Evolutionary conservation across 53 echinoderm and acorn worm species (phyloP).

Genomic region (Holothuria scabra): DNA sequence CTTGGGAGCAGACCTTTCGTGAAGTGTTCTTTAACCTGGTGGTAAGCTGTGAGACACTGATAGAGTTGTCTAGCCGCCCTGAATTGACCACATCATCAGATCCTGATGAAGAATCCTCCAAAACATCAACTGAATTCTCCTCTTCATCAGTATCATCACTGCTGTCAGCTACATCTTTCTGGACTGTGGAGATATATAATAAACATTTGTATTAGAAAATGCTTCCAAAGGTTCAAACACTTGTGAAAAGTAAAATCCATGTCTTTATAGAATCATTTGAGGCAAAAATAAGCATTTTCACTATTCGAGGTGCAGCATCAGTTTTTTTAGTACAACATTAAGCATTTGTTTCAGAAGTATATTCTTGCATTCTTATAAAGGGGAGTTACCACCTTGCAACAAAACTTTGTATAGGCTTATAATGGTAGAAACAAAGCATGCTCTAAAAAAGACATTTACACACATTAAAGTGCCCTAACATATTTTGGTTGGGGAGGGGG

Average conservation of each 20-base stretch:
- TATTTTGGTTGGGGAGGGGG: too few species aligned
- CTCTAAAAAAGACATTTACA: too few species aligned
- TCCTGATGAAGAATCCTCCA: slow-evolving; percentile 81
- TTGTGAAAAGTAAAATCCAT: too few species aligned
- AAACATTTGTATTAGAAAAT: neutral
- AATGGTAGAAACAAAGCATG: too few species aligned
- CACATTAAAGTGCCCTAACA: too few species aligned
- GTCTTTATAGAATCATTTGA: neutral
- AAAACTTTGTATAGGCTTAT: too few species aligned
- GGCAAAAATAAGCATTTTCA: neutral
- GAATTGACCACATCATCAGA: slow-evolving; percentile 74
- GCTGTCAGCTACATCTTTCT: slow-evolving; percentile 38
- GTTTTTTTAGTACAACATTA: too few species aligned
- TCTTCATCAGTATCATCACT: slow-evolving; percentile 60
- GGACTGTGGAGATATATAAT: slow-evolving; percentile 59
- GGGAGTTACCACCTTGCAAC: too few species aligned
- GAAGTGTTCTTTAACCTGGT: slow-evolving; percentile 89
- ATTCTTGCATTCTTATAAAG: too few species aligned
- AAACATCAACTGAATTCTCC: slow-evolving; percentile 62
- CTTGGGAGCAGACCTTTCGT: slow-evolving; percentile 90
- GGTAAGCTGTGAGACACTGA: slow-evolving; percentile 61
- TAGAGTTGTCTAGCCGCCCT: slow-evolving; percentile 55
- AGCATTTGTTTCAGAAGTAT: too few species aligned
- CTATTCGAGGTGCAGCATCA: too few species aligned
- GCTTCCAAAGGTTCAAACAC: too few species aligned